phyloP scores from a whole-genome alignment of 2,113 vertebrate genomes.

The Pseudolaguvia tuberculata region DNA sequence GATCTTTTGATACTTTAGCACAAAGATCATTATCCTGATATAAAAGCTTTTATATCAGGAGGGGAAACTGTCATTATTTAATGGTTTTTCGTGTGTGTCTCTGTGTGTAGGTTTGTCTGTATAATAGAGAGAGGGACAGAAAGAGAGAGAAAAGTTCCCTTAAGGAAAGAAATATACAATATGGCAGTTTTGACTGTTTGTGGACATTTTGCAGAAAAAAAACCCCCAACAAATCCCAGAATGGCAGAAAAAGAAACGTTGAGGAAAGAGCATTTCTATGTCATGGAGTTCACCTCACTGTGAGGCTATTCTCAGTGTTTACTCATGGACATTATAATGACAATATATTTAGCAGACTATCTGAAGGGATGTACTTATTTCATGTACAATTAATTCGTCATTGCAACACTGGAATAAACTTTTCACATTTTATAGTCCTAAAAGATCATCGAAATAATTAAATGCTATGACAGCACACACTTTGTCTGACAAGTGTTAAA shows the following conservation, averaged over 20 bases:
- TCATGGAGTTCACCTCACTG: not conserved
- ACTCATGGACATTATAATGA: not conserved
- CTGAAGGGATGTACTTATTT: no score
- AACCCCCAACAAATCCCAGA: no score
- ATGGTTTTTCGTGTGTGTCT: not conserved
- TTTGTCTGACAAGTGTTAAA: slow-evolving; percentile 1
- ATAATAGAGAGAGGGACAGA: no score
- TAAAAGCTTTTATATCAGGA: not conserved
- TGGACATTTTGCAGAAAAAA: not conserved
- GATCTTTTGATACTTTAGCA: not conserved
- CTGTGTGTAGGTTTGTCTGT: not conserved
- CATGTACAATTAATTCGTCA: not conserved
- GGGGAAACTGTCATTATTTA: not conserved
- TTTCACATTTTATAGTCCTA: not conserved
- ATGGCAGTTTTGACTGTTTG: not conserved
- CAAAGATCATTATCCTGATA: not conserved
- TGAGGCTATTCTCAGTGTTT: not conserved
- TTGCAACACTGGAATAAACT: not conserved
- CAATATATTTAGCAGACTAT: not conserved
- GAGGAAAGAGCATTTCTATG: not conserved
- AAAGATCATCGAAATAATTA: not conserved
- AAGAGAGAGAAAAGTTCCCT: no score
- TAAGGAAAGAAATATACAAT: not conserved
- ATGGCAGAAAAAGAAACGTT: not conserved
- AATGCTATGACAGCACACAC: not conserved